Evolutionary conservation across 2,797 vertebrate genomes (phyloP).

Genomic region (Protonibea diacanthus): DNA sequence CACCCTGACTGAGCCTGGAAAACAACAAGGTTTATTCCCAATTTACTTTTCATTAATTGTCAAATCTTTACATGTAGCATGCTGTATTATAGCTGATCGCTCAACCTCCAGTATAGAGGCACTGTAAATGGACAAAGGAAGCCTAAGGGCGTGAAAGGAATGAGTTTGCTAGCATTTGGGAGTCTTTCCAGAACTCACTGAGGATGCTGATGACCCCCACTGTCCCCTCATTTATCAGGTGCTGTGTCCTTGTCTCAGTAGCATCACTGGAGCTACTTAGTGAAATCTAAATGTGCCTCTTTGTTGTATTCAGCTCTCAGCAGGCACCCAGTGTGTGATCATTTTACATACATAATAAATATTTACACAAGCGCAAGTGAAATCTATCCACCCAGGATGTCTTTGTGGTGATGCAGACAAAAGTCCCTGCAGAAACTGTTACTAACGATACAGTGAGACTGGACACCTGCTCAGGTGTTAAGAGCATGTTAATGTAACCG

Average conservation of each 20-base stretch:
- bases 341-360: neutral
- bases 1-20: conserved; percentile 91
- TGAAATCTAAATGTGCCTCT: neutral
- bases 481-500: neutral
- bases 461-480: neutral
- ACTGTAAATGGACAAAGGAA: neutral
- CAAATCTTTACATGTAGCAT: neutral
- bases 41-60: neutral
- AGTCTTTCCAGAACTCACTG: neutral
- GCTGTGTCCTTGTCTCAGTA: neutral
- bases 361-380: neutral
- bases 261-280: neutral
- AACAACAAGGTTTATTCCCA: neutral
- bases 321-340: neutral
- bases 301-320: conserved; percentile 3
- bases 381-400: neutral
- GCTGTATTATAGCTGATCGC: neutral
- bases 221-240: conserved; percentile 12
- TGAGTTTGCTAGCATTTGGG: neutral
- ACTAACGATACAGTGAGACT: neutral
- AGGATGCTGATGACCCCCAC: neutral
- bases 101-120: neutral
- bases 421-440: neutral
- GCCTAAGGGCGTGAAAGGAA: neutral
- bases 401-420: neutral